Evolutionary conservation across 30 jellyfish, hydroid and myxozoan genomes (phyloP).

Genomic region (Mastigias papua): DNA sequence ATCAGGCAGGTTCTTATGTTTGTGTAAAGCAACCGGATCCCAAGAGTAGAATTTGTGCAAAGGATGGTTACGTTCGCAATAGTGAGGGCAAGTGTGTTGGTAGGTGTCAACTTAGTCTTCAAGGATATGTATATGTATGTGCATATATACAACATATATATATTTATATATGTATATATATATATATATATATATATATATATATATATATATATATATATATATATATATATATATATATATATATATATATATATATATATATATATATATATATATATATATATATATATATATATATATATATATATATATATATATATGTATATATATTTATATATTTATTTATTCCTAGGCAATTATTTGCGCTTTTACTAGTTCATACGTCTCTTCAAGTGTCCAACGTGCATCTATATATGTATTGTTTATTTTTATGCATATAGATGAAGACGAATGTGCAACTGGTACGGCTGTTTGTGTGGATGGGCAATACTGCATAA

Average conservation of each 20-base stretch:
- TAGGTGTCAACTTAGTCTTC: no score
- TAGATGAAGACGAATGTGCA: slow-evolving; percentile 73
- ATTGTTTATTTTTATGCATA: no score
- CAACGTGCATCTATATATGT: no score
- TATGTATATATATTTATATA: neutral
- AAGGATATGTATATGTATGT: neutral
- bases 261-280: neutral
- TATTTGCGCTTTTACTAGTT: no score
- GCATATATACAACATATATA: neutral
- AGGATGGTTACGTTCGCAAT: slow-evolving; percentile 41
- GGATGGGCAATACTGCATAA: slow-evolving; percentile 48
- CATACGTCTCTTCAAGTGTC: no score
- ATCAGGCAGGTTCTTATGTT: slow-evolving; percentile 49
- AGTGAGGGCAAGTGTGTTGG: slow-evolving; percentile 66
- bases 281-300: neutral
- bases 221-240: neutral
- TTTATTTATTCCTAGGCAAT: no score
- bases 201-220: neutral
- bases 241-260: neutral
- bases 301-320: neutral
- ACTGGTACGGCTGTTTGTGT: slow-evolving; percentile 59
- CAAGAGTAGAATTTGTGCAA: slow-evolving; percentile 35
- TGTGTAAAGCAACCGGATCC: slow-evolving; percentile 51
- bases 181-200: neutral
- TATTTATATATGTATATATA: neutral